phyloP scores from a whole-genome alignment of 35 echinoderm and acorn worm genomes.

The Ophiothrix spiculata region DNA sequence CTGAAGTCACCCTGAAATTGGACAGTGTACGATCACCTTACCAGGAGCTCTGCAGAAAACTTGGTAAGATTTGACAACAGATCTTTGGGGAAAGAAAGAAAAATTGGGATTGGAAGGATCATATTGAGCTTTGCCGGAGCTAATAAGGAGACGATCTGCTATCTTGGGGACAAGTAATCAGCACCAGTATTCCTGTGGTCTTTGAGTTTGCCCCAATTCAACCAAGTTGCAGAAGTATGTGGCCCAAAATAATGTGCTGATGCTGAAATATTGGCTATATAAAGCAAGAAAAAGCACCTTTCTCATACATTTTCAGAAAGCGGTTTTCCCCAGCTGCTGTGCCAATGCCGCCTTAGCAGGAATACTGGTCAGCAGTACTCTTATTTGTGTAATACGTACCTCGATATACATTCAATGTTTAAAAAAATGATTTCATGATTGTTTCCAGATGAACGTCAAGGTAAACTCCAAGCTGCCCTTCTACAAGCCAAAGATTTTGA shows the following conservation, averaged over 20 bases:
- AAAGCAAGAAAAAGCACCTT: no score
- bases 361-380: no score
- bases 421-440: conserved; percentile 13
- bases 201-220: no score
- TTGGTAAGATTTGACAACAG: conserved; percentile 53
- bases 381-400: no score
- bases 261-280: neutral
- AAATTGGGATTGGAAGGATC: neutral
- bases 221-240: neutral
- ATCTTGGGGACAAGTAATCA: no score
- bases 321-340: no score
- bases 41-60: conserved; percentile 79
- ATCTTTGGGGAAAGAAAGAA: neutral
- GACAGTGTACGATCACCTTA: conserved; percentile 82
- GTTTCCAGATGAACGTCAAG: conserved; percentile 87
- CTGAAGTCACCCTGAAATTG: conserved; percentile 87
- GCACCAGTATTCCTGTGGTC: no score
- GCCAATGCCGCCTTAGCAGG: no score
- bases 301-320: no score
- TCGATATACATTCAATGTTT: no score
- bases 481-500: conserved; percentile 97
- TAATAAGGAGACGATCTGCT: no score
- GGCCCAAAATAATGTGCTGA: neutral
- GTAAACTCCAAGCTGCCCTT: conserved; percentile 92
- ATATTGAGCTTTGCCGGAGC: no score